Conservation (phyloP, 1,140 invertebrate genomes). For the Pseudobourletiella spinata region DNA sequence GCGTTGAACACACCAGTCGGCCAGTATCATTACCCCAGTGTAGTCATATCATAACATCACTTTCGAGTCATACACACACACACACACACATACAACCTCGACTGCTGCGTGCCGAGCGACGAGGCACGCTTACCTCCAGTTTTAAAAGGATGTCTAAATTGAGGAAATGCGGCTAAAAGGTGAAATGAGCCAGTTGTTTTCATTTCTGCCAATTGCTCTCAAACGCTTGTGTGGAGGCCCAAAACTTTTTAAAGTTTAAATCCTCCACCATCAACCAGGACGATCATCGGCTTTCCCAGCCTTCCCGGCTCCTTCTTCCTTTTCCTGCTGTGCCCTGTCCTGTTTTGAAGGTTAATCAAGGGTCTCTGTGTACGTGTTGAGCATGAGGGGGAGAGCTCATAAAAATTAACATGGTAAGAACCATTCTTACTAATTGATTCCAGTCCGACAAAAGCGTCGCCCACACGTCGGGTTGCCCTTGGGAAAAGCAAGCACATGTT, state of each 20-base stretch:
- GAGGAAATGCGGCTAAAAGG: conserved; percentile 3
- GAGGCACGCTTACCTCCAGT: neutral
- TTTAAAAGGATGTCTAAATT: conserved; percentile 4
- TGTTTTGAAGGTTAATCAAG: too few species aligned
- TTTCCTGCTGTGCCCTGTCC: too few species aligned
- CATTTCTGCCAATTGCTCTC: neutral
- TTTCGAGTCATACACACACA: too few species aligned
- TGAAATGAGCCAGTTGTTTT: neutral
- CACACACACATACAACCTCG: too few species aligned
- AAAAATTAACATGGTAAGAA: too few species aligned
- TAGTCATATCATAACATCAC: neutral
- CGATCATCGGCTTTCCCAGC: too few species aligned
- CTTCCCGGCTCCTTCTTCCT: neutral
- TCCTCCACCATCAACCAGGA: too few species aligned
- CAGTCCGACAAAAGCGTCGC: too few species aligned
- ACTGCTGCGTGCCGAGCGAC: neutral
- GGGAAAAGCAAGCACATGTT: too few species aligned
- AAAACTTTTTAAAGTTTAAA: neutral
- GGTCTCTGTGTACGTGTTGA: neutral
- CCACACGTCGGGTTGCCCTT: too few species aligned
- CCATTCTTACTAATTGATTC: too few species aligned
- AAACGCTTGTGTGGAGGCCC: neutral
- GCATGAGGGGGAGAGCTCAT: too few species aligned
- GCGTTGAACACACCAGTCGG: neutral
- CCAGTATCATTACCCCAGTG: neutral